Conservation (phyloP, 2,113 vertebrate species). For the Dasyprocta punctata region DNA sequence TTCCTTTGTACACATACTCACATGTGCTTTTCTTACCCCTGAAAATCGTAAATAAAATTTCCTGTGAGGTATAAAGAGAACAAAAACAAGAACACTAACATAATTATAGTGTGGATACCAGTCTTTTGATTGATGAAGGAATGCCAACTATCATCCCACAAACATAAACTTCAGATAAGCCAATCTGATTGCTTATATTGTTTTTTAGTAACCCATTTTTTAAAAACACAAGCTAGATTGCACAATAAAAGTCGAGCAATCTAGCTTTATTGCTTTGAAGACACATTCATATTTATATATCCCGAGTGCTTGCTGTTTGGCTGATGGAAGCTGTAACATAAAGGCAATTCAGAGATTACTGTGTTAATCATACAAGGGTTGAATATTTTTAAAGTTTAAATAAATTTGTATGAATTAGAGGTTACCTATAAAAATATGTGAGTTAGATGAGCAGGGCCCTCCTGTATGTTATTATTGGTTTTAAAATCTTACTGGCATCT, state of each 20-base stretch:
- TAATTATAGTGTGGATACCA: background rate
- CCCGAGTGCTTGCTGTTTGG: background rate
- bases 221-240: background rate
- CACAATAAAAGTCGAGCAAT: background rate
- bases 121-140: background rate
- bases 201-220: background rate
- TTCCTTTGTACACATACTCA: background rate
- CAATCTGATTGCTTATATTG: background rate
- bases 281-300: conserved; percentile 12
- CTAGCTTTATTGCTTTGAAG: conserved; percentile 44
- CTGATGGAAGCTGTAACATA: background rate
- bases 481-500: background rate
- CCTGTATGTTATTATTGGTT: conserved; percentile 65
- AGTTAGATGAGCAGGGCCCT: conserved; percentile 77
- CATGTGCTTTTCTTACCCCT: background rate
- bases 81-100: background rate
- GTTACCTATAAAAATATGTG: conserved; percentile 76
- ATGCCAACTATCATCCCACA: background rate
- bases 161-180: background rate
- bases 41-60: background rate
- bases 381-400: conserved; percentile 70
- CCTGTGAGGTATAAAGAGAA: background rate
- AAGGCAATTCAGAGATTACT: conserved; percentile 58
- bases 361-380: conserved; percentile 49
- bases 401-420: conserved; percentile 61